Evolutionary conservation across 1,140 invertebrate genomes (phyloP).

Genomic region (Centruroides sculpturatus): DNA sequence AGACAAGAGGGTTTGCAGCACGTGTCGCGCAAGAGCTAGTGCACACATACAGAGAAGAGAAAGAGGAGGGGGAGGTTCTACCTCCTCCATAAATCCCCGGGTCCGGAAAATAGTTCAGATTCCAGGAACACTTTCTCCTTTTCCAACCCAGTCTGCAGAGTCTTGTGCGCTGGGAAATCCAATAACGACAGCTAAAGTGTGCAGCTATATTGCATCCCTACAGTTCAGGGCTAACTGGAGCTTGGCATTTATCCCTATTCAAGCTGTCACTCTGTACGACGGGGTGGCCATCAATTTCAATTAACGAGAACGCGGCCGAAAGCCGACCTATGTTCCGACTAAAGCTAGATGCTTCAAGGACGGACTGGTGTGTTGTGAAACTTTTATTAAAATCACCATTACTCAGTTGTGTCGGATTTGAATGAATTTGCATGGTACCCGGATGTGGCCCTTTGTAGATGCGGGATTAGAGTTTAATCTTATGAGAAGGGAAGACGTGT

Average conservation of each 20-base stretch:
- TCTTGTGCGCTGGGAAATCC: slow-evolving; percentile 11
- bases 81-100: slow-evolving; percentile 13
- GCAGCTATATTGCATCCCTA: too few species aligned
- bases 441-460: too few species aligned
- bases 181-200: slow-evolving; percentile 7
- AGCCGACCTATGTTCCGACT: not conserved
- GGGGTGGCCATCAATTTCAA: slow-evolving; percentile 17
- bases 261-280: slow-evolving; percentile 14
- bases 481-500: too few species aligned
- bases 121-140: slow-evolving; percentile 15
- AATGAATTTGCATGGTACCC: not conserved
- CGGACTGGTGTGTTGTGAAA: not conserved
- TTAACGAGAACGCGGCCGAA: slow-evolving; percentile 12
- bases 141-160: not conserved
- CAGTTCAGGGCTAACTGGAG: slow-evolving; percentile 6
- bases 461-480: too few species aligned
- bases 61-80: too few species aligned
- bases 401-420: not conserved
- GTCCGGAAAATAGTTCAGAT: slow-evolving; percentile 16
- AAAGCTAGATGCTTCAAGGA: not conserved
- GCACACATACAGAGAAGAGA: too few species aligned
- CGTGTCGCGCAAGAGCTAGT: too few species aligned
- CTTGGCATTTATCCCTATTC: slow-evolving; percentile 17
- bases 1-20: too few species aligned
- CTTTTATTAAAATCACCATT: not conserved